These are phyloP conservation scores for Paraescarpia echinospica DNA, from an alignment of 1,140 invertebrate species.

Conservation along the genomic window DNA sequence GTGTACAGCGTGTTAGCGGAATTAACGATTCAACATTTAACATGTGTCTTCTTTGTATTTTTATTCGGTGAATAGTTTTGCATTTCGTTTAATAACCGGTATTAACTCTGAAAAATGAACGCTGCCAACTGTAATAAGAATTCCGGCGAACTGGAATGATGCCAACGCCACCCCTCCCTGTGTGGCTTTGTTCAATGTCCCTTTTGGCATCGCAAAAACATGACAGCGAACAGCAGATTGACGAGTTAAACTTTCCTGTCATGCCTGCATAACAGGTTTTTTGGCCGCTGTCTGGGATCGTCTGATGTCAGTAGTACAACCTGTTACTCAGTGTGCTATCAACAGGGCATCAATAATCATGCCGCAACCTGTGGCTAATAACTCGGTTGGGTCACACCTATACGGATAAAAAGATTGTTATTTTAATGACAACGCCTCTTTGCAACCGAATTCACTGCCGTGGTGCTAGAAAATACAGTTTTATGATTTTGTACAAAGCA, in stretches of 20 bases:
- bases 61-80: no score
- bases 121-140: neutral
- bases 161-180: neutral
- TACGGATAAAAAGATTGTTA: neutral
- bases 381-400: neutral
- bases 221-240: neutral
- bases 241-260: neutral
- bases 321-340: neutral
- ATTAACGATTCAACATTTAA: neutral
- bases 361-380: neutral
- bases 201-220: neutral
- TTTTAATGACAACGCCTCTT: neutral
- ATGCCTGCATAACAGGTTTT: neutral
- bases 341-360: neutral
- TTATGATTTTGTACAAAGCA: neutral
- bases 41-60: no score
- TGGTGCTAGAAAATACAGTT: neutral
- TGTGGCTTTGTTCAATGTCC: neutral
- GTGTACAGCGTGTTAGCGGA: no score
- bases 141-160: neutral
- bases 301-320: neutral
- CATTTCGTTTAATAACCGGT: neutral
- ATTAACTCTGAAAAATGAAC: neutral
- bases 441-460: neutral
- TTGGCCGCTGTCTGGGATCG: neutral